Conservation (phyloP, 2,888 invertebrate genomes). For the Drosophila crucigera region DNA sequence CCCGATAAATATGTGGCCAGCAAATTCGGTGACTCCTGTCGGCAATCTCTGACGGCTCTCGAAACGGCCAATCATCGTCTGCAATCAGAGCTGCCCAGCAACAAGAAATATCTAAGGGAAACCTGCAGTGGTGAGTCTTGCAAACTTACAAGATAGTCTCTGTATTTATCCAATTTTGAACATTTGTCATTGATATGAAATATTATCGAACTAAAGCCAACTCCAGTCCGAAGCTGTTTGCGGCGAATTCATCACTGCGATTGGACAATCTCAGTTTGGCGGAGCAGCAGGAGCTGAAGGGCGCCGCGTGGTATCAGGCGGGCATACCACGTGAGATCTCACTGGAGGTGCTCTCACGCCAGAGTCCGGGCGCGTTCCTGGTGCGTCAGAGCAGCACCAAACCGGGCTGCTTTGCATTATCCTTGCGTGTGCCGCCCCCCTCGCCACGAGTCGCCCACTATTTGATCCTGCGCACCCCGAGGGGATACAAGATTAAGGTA, state of each 20-base stretch:
- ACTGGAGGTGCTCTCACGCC: constrained; percentile 94
- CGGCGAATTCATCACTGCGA: constrained; percentile 84
- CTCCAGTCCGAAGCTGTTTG: constrained; percentile 86
- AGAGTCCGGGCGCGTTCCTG: constrained; percentile 97
- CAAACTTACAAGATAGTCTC: not conserved
- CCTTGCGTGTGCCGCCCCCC: constrained; percentile 95
- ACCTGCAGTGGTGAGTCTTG: constrained; percentile 83
- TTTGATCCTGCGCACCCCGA: constrained; percentile 94
- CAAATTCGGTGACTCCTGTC: constrained; percentile 85
- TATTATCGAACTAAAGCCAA: constrained; percentile 75
- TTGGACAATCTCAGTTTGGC: constrained; percentile 89
- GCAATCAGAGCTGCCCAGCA: constrained; percentile 82
- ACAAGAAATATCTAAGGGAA: constrained; percentile 85
- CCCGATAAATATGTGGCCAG: constrained; percentile 86
- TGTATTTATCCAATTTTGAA: not conserved
- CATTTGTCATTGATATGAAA: not conserved
- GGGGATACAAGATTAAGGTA: constrained; percentile 97
- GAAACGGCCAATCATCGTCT: constrained; percentile 82
- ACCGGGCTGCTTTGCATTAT: constrained; percentile 96
- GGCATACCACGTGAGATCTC: constrained; percentile 98
- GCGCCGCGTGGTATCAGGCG: constrained; percentile 98
- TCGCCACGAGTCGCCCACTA: constrained; percentile 95
- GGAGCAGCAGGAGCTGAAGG: constrained; percentile 92
- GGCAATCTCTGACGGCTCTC: constrained; percentile 85
- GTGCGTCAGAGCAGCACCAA: constrained; percentile 98